Conservation (phyloP, 1,140 invertebrate species). For the Drosophila sturtevanti region DNA sequence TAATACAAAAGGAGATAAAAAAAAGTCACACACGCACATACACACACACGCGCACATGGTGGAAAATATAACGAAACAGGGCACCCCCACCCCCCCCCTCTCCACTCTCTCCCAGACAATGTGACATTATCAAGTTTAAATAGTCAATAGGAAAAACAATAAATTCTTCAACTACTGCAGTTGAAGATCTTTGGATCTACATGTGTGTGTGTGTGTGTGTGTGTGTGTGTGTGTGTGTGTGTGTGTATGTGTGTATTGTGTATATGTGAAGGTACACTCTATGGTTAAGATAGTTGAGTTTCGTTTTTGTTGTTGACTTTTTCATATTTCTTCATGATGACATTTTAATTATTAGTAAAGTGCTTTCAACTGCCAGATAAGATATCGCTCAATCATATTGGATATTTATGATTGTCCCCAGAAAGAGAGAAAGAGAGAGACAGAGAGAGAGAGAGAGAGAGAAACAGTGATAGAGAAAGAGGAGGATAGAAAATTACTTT, state of each 20-base stretch:
- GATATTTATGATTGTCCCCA: constrained; percentile 63
- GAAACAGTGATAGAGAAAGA: constrained; percentile 1
- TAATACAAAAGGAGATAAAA: constrained; percentile 39
- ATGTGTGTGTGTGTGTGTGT: background rate
- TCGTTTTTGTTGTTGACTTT: constrained; percentile 68
- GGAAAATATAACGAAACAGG: constrained; percentile 34
- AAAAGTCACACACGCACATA: constrained; percentile 3
- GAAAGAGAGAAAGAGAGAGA: constrained; percentile 9
- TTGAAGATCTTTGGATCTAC: constrained; percentile 28
- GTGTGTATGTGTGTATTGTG: background rate
- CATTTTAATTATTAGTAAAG: constrained; percentile 82
- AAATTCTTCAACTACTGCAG: constrained; percentile 63
- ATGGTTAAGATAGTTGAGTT: constrained; percentile 18
- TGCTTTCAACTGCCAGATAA: constrained; percentile 75
- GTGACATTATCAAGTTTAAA: constrained; percentile 61
- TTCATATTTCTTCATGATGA: constrained; percentile 82
- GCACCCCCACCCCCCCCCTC: too few species aligned
- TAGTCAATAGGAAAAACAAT: constrained; percentile 74
- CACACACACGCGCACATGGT: too few species aligned
- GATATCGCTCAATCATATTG: constrained; percentile 60
- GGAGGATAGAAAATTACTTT: constrained; percentile 21
- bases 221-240: background rate
- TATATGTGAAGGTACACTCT: background rate
- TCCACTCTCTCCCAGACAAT: too few species aligned
- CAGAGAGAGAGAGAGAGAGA: constrained; percentile 3